Evolutionary conservation across 2,113 vertebrate species (phyloP).

Genomic region (Amazona guildingii): DNA sequence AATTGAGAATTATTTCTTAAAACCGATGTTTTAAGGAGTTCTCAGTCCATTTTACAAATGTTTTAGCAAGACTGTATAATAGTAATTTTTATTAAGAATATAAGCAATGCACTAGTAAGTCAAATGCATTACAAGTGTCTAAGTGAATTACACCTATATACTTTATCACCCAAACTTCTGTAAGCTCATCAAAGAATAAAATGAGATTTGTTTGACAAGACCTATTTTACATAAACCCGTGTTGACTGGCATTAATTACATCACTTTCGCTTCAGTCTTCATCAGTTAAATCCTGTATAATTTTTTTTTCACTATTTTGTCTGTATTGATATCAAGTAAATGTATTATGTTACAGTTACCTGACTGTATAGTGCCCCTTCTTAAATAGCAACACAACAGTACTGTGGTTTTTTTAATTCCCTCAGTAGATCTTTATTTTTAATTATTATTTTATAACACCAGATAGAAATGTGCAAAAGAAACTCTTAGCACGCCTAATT

Average conservation of each 20-base stretch:
- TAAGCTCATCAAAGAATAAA: slow-evolving; percentile 22
- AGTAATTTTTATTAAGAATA: background rate
- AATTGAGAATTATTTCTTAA: background rate
- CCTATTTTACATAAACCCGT: slow-evolving; percentile 17
- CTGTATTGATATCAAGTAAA: background rate
- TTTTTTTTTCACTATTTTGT: slow-evolving; percentile 1
- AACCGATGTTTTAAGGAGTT: background rate
- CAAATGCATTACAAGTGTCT: background rate
- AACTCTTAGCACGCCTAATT: background rate
- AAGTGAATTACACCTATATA: background rate
- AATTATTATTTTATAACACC: background rate
- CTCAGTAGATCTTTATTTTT: background rate
- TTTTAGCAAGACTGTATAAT: background rate
- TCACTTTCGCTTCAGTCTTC: background rate
- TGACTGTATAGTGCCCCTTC: background rate
- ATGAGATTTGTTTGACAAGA: slow-evolving; percentile 52
- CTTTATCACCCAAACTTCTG: slow-evolving; percentile 27
- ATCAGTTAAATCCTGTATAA: background rate
- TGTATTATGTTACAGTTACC: background rate
- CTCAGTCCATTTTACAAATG: background rate
- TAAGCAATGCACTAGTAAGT: background rate
- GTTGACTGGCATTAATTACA: slow-evolving; percentile 52
- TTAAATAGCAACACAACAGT: background rate
- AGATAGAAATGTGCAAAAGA: background rate
- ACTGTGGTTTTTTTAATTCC: background rate